Evolutionary conservation across 2,888 invertebrate species (phyloP), one percentile per base, ranked within the genome.

Genomic region (Panopea generosa): DNA sequence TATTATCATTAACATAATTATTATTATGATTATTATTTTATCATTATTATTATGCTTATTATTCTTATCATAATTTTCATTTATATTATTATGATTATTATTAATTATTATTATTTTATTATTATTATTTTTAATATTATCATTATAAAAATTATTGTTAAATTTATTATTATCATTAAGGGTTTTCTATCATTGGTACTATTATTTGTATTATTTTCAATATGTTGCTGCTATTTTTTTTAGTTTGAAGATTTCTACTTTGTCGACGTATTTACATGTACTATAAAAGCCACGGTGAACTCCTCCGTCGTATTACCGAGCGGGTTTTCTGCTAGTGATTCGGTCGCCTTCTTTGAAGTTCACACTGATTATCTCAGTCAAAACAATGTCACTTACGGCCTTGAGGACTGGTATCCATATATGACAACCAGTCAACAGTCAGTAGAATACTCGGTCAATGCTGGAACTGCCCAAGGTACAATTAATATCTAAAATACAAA

Each of bases 171-270:
- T n/a, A n/a, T n/a, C n/a, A n/a, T n/a, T n/a, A n/a, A n/a, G n/a
- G n/a, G n/a, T n/a, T n/a, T n/a, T n/a, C n/a, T n/a, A n/a, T n/a
- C n/a, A n/a, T n/a, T n/a, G n/a, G n/a, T n/a, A n/a, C n/a, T n/a
- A n/a, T n/a, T n/a, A n/a, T n/a, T n/a, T n/a, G n/a, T n/a, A n/a
- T n/a, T n/a, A n/a, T n/a, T n/a, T n/a, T n/a, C n/a, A n/a, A n/a
- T n/a, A n/a, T n/a, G n/a, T n/a, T n/a, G n/a, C n/a, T n/a, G n/a
- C n/a, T n/a, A n/a, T 33, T 33, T 33, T 7, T 33, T 33, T 11
- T 11, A 90, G 90, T 83, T 86, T 59, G 76, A 73, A 1, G 47
- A 66, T 2, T 66, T 90, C 9, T 84, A 79, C 69, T 86, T 90
- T 77, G 83, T 86, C 22, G 89, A 89, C 52, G 77, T 76, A 3